phyloP scores from a whole-genome alignment of 2,797 vertebrate genomes.

The Holocentrus rufus region DNA sequence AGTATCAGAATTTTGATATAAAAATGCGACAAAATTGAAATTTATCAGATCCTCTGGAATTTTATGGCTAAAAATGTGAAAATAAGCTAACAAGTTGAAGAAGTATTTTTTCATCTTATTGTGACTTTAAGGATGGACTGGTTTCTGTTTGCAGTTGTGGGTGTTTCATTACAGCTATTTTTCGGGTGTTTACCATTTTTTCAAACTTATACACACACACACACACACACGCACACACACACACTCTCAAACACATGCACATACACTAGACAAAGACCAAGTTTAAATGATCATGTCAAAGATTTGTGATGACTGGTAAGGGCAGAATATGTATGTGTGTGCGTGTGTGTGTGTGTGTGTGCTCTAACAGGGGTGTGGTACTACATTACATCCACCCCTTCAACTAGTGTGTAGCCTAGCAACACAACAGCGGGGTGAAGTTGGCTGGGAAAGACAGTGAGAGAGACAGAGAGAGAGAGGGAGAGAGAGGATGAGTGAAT shows the following conservation, averaged over 20 bases:
- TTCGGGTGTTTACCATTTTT: neutral
- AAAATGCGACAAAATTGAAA: too few species aligned
- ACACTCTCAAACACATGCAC: neutral
- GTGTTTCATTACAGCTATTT: neutral
- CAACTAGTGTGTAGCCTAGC: constrained; percentile 76
- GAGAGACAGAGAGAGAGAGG: constrained; percentile 58
- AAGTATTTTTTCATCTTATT: too few species aligned
- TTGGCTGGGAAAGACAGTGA: constrained; percentile 62
- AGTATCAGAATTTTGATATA: too few species aligned
- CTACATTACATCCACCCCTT: constrained; percentile 65
- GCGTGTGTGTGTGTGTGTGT: constrained; percentile 11
- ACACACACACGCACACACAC: constrained; percentile 2
- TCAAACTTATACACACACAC: neutral
- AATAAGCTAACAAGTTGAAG: too few species aligned
- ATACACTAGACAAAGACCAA: neutral
- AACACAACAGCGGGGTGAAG: constrained; percentile 72
- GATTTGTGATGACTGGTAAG: neutral
- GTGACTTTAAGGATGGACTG: too few species aligned
- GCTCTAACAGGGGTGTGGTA: constrained; percentile 66
- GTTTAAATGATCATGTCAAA: constrained; percentile 3
- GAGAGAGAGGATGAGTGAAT: constrained; percentile 40
- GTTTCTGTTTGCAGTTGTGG: too few species aligned
- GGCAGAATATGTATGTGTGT: neutral
- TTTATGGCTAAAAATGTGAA: too few species aligned
- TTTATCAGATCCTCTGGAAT: too few species aligned